These are phyloP conservation scores for Chrysoperla carnea DNA, from an alignment of 1,140 invertebrate species.

Conservation along the genomic window DNA sequence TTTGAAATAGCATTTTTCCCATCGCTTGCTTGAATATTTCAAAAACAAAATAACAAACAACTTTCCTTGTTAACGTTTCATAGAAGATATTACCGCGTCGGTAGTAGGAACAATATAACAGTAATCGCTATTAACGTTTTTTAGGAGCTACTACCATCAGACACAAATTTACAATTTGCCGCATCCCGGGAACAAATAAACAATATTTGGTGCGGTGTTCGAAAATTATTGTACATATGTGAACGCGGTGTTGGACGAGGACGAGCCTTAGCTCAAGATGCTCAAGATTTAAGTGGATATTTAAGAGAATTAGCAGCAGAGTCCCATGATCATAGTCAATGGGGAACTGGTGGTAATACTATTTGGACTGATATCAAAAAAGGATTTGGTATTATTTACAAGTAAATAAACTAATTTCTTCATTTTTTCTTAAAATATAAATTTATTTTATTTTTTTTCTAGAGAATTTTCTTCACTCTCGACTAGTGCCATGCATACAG, in stretches of 20 bases:
- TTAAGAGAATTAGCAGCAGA: slow-evolving; percentile 15
- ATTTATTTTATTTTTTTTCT: slow-evolving; percentile 6
- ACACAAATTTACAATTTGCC: slow-evolving; percentile 30
- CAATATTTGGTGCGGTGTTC: slow-evolving; percentile 24
- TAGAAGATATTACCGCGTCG: too few species aligned
- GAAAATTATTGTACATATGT: slow-evolving; percentile 29
- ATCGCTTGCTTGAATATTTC: too few species aligned
- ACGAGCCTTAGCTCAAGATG: slow-evolving; percentile 27
- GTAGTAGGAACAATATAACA: too few species aligned
- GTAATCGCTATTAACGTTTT: too few species aligned
- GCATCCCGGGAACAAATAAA: slow-evolving; percentile 30
- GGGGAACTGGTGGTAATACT: slow-evolving; percentile 23
- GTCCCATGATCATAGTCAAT: slow-evolving; percentile 12
- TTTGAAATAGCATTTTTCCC: too few species aligned
- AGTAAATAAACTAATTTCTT: slow-evolving; percentile 13
- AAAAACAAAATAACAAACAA: too few species aligned
- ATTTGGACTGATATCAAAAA: slow-evolving; percentile 32
- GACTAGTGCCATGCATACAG: slow-evolving; percentile 14
- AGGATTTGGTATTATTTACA: slow-evolving; percentile 27
- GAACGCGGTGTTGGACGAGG: slow-evolving; percentile 28
- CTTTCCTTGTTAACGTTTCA: too few species aligned
- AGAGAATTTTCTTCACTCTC: slow-evolving; percentile 18
- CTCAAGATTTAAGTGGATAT: slow-evolving; percentile 23
- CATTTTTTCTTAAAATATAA: slow-evolving; percentile 2
- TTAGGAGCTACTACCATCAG: slow-evolving; percentile 31